Evolutionary conservation across 2,113 vertebrate species (phyloP).

Genomic region (Tetrao urogallus): DNA sequence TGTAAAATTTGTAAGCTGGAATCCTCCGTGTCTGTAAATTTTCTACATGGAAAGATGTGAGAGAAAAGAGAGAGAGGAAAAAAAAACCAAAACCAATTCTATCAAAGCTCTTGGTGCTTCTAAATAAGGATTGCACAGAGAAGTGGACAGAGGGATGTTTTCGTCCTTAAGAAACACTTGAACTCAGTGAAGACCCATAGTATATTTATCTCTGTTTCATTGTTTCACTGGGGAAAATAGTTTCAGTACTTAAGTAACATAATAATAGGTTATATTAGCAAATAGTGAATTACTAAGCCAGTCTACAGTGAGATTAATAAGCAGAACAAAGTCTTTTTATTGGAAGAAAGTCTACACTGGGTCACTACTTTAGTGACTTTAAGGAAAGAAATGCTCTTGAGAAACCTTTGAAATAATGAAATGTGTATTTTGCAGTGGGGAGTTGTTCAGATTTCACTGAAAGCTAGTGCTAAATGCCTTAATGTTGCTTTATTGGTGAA

Average conservation of each 20-base stretch:
- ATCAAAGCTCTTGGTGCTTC: background rate
- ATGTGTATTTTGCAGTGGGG: background rate
- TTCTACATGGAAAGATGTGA: background rate
- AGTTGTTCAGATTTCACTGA: background rate
- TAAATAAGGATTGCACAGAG: background rate
- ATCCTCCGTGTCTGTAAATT: background rate
- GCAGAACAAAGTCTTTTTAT: background rate
- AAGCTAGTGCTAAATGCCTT: background rate
- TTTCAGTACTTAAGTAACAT: background rate
- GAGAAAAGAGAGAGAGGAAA: background rate
- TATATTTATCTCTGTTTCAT: conserved; percentile 6
- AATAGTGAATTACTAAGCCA: background rate
- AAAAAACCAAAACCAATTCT: background rate
- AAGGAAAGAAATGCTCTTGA: background rate
- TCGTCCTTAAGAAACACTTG: background rate
- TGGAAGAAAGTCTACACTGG: background rate
- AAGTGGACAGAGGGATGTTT: background rate
- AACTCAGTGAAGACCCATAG: background rate
- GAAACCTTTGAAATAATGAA: background rate
- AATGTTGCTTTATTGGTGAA: background rate
- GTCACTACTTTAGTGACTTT: background rate
- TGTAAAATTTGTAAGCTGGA: background rate
- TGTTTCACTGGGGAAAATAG: background rate
- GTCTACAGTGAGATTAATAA: background rate
- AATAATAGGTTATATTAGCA: background rate